Evolutionary conservation across 2,888 invertebrate species (phyloP), one percentile per base, ranked within the genome.

Genomic region (Marasmarcha lunaedactyla): DNA sequence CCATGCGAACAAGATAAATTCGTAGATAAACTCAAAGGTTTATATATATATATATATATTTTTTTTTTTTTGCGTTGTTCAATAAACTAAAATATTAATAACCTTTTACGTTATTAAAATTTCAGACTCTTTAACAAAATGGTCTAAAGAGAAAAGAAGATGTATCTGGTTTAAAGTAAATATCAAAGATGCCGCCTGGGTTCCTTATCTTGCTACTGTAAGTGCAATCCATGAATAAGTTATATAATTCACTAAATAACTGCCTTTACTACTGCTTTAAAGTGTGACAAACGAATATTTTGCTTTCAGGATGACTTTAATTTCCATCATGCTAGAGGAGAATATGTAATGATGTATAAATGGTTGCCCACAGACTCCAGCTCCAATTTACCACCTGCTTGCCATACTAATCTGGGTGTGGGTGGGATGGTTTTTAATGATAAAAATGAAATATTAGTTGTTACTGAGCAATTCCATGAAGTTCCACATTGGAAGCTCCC

Each of bases 391-490:
- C 94, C 94, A 15, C 86, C 85, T n/a, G 91, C 89, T 52, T 90
- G 93, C 1, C 94, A 95, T 60, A 95, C 94, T 50, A 67, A 81
- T 62, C 48, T 86, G 52, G 95, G 97, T 35, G 93, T 94, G 4
- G 97, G 95, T 25, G 95, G 92, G 4, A 86, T 96, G 49, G 94
- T 97, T 5, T 85, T 94, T 0, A 93, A 95, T 68, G 87, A 90
- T 4, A 83, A 88, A 6, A 85, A 90, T 40, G 87, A 95, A 72
- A 73, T 97, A 39, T 79, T 97, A 38, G 92, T 93, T 13, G 92
- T 97, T 0, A 86, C 88, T 49, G 96, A 97, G 61, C 88, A 88
- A 56, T 87, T 87, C 56, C 71, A 79, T 42, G 63, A 79, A 12
- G 57, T 63, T 35, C 76, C 86, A 2, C 87, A 88, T 57, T 97